Conservation (phyloP, 2,113 vertebrate genomes). For the Stomatorhinus ivindoensis region DNA sequence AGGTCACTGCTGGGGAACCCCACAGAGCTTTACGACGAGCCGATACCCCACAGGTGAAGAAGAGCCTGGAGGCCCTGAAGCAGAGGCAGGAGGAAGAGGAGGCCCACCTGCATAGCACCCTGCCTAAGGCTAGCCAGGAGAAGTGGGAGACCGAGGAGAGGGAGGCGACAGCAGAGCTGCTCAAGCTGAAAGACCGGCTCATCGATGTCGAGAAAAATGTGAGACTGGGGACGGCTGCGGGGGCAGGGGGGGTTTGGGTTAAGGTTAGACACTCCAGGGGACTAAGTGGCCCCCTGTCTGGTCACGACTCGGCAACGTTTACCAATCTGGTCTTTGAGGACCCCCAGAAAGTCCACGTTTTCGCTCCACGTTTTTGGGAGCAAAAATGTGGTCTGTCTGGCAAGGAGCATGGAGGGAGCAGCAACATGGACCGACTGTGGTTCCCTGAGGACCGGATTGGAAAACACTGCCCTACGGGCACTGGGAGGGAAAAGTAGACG, state of each 20-base stretch:
- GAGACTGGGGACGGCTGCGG: conserved; percentile 33
- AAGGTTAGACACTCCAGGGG: not conserved
- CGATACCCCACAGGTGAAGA: conserved; percentile 53
- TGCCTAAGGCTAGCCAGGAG: conserved; percentile 40
- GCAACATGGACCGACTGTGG: not conserved
- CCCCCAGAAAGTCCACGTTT: not conserved
- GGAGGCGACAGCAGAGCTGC: conserved; percentile 75
- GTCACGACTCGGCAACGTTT: not conserved
- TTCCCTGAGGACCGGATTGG: not conserved
- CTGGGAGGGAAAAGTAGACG: not conserved
- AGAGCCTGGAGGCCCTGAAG: conserved; percentile 54
- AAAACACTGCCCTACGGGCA: not conserved
- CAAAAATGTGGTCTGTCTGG: not conserved
- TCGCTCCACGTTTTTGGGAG: not conserved
- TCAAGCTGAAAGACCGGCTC: conserved; percentile 81
- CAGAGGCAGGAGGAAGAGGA: conserved; percentile 55
- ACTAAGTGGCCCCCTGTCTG: not conserved
- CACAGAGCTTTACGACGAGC: not conserved
- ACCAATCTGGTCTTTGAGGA: not conserved
- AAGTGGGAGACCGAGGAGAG: conserved; percentile 51
- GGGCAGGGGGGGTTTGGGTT: not conserved
- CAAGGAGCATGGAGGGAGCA: not conserved
- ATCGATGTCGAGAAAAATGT: conserved; percentile 89
- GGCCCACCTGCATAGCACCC: conserved; percentile 4
- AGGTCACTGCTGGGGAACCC: not conserved